A percentile compares a stretch with the other conserved stretches of the same genome.
Evolutionary conservation across 2,797 vertebrate species (phyloP).

Genomic region (Pseudochirops cupreus): DNA sequence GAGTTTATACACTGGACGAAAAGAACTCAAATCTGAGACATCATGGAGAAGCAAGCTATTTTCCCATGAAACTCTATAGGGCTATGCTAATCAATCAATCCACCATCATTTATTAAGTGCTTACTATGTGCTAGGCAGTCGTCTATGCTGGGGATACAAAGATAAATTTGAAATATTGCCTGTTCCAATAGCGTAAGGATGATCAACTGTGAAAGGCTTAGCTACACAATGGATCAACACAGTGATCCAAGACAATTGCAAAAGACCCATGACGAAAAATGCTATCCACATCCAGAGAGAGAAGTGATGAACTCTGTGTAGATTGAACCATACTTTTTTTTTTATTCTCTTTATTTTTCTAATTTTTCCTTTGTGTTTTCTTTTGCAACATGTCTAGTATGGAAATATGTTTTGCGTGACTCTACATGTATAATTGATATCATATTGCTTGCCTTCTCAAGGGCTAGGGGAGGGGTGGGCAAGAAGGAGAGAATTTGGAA

Average conservation of each 20-base stretch:
- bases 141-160: neutral
- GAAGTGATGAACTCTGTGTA: neutral
- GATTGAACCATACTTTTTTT: neutral
- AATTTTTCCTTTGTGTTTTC: neutral
- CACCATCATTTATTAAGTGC: neutral
- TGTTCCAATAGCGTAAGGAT: neutral
- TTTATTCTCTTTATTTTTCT: neutral
- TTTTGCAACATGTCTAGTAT: neutral
- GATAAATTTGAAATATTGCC: neutral
- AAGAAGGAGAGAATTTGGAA: neutral
- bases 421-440: neutral
- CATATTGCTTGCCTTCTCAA: neutral
- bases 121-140: neutral
- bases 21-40: neutral
- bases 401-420: neutral
- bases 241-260: neutral
- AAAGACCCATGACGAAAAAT: neutral
- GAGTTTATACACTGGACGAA: neutral
- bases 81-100: neutral
- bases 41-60: neutral
- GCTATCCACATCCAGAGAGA: neutral
- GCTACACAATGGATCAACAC: neutral
- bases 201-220: neutral
- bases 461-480: neutral
- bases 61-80: neutral